Evolutionary conservation across 2,113 vertebrate genomes (phyloP).

Genomic region (Brachionichthys hirsutus): DNA sequence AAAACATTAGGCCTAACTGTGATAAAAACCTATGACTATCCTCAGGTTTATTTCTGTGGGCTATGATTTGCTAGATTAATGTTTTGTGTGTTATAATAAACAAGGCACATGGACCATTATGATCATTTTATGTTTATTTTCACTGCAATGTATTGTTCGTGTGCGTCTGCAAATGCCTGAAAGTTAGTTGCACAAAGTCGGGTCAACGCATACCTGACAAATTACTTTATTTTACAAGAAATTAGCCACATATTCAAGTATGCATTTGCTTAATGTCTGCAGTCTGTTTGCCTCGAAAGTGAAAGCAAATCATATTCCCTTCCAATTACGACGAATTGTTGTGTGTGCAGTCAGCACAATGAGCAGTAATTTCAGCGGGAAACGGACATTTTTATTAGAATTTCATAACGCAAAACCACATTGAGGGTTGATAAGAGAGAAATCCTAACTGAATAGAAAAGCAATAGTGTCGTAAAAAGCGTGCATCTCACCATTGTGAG

Average conservation of each 20-base stretch:
- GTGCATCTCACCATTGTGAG: slow-evolving; percentile 66
- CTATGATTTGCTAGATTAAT: slow-evolving; percentile 51
- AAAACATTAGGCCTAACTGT: slow-evolving; percentile 60
- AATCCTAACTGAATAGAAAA: slow-evolving; percentile 17
- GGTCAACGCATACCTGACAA: slow-evolving; percentile 1
- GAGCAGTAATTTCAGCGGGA: slow-evolving; percentile 24
- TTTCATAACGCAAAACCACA: slow-evolving; percentile 25
- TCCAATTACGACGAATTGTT: slow-evolving; percentile 31
- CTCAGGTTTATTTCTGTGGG: slow-evolving; percentile 43
- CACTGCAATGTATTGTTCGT: slow-evolving; percentile 7
- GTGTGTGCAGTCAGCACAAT: slow-evolving; percentile 39
- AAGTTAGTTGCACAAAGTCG: slow-evolving; percentile 11
- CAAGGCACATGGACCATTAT: slow-evolving; percentile 11
- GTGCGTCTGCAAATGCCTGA: neutral
- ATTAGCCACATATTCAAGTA: slow-evolving; percentile 8
- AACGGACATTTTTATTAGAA: slow-evolving; percentile 35
- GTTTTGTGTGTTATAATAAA: slow-evolving; percentile 41
- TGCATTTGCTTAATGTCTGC: neutral
- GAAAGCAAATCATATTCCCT: slow-evolving; percentile 17
- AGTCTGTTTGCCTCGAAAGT: slow-evolving; percentile 9
- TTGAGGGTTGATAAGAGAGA: slow-evolving; percentile 14
- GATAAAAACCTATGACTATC: slow-evolving; percentile 49
- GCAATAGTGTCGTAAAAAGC: neutral
- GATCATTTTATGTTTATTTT: slow-evolving; percentile 22
- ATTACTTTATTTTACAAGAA: slow-evolving; percentile 14